Evolutionary conservation across 2,797 vertebrate species (phyloP).

Genomic region (Scomberomorus guttatus): DNA sequence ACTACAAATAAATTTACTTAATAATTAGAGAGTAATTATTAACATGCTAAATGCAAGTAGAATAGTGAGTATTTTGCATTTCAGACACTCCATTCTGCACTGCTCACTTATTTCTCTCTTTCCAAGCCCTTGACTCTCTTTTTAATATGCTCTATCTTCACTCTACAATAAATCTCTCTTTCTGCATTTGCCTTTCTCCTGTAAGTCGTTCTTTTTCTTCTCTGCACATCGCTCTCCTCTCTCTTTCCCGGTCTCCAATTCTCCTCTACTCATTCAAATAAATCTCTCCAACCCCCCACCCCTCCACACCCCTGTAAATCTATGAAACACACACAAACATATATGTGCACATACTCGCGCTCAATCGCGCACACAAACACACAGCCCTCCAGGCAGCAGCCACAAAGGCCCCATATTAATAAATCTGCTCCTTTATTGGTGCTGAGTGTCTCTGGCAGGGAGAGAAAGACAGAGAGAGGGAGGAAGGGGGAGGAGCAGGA

Average conservation of each 20-base stretch:
- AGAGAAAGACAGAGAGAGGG: conserved; percentile 54
- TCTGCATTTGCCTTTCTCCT: conserved; percentile 66
- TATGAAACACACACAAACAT: conserved; percentile 77
- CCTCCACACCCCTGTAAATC: conserved; percentile 44
- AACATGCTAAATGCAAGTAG: conserved; percentile 1
- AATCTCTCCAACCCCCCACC: conserved; percentile 64
- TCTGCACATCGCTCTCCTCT: conserved; percentile 57
- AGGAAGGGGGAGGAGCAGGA: conserved; percentile 61
- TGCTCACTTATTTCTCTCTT: conserved; percentile 62
- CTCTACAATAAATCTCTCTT: conserved; percentile 73
- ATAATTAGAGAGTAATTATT: background rate
- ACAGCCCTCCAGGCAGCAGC: conserved; percentile 82
- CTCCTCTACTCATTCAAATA: conserved; percentile 80
- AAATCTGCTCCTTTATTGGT: conserved; percentile 90
- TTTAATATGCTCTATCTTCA: conserved; percentile 74
- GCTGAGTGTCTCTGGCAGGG: conserved; percentile 84
- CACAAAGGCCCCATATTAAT: conserved; percentile 88
- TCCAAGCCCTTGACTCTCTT: conserved; percentile 65
- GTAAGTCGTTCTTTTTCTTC: conserved; percentile 58
- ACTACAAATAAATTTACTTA: conserved; percentile 19
- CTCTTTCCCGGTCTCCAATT: conserved; percentile 72
- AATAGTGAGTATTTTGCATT: conserved; percentile 46
- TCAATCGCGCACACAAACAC: conserved; percentile 67
- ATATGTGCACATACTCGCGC: conserved; percentile 58
- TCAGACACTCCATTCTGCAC: conserved; percentile 50